phyloP scores from a whole-genome alignment of 2,888 invertebrate genomes.

The Anorthoa munda region DNA sequence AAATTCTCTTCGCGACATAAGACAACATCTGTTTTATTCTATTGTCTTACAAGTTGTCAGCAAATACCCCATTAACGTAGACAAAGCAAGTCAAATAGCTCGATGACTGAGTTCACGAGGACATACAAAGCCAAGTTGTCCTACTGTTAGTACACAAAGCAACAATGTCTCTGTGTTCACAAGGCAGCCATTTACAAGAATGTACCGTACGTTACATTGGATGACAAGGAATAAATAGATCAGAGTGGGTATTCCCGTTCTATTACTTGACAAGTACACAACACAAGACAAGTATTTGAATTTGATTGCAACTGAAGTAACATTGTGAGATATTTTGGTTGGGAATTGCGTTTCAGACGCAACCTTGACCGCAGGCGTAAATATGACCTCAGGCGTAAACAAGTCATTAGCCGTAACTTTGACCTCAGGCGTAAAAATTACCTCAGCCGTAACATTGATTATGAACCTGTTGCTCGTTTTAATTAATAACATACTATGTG shows the following conservation, averaged over 20 bases:
- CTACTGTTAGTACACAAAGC: constrained; percentile 6
- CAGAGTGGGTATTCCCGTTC: too few species aligned
- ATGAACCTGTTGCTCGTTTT: not conserved
- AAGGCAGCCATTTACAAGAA: not conserved
- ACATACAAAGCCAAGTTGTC: constrained; percentile 20
- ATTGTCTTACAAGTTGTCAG: constrained; percentile 23
- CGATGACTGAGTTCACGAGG: constrained; percentile 27
- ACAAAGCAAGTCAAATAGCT: constrained; percentile 44
- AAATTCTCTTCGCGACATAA: not conserved
- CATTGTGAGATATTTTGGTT: too few species aligned
- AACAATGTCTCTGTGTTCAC: constrained; percentile 10
- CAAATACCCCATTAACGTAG: constrained; percentile 27
- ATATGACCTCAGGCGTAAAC: too few species aligned
- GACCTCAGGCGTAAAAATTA: too few species aligned
- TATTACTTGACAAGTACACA: too few species aligned
- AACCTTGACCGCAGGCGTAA: too few species aligned
- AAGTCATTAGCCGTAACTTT: too few species aligned
- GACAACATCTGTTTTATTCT: not conserved
- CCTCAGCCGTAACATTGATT: too few species aligned
- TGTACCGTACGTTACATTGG: not conserved
- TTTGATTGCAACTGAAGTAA: too few species aligned
- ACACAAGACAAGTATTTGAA: too few species aligned
- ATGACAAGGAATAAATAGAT: not conserved
- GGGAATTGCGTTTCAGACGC: too few species aligned
- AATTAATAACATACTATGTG: not conserved